Evolutionary conservation across 2,113 vertebrate species (phyloP).

Genomic region (Anarrhichthys ocellatus): DNA sequence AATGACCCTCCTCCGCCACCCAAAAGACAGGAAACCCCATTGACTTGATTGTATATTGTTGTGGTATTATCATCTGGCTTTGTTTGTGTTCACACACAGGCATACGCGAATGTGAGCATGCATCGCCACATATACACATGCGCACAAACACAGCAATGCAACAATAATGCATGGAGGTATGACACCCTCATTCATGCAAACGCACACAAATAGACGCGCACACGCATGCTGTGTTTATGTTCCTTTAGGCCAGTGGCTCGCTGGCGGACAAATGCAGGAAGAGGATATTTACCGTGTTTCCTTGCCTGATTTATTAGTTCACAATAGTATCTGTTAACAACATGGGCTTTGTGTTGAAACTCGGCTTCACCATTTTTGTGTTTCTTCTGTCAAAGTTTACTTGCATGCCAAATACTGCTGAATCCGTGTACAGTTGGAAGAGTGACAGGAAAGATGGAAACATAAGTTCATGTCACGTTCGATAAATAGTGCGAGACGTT

Average conservation of each 20-base stretch:
- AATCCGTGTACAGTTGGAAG: conserved; percentile 27
- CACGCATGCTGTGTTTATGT: conserved; percentile 56
- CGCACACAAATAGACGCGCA: neutral
- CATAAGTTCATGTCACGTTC: neutral
- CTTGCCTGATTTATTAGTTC: conserved; percentile 65
- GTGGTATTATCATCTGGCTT: conserved; percentile 60
- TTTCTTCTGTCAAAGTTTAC: conserved; percentile 48
- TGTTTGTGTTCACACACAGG: conserved; percentile 75
- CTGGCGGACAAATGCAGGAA: conserved; percentile 77
- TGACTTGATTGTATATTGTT: conserved; percentile 72
- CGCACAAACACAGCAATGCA: conserved; percentile 37
- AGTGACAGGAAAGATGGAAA: conserved; percentile 32
- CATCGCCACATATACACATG: conserved; percentile 20
- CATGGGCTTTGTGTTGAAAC: conserved; percentile 36
- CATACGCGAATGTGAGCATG: conserved; percentile 35
- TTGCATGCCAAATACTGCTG: conserved; percentile 23
- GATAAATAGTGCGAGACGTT: neutral
- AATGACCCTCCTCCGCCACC: conserved; percentile 60
- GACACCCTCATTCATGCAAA: conserved; percentile 17
- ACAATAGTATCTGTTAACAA: conserved; percentile 65
- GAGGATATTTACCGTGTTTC: conserved; percentile 77
- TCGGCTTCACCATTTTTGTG: conserved; percentile 18
- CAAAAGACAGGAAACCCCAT: conserved; percentile 63
- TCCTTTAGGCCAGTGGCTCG: conserved; percentile 42
- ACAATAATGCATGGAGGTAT: conserved; percentile 40